Evolutionary conservation across 2,113 vertebrate species (phyloP).

Genomic region (Ibidorhyncha struthersii): DNA sequence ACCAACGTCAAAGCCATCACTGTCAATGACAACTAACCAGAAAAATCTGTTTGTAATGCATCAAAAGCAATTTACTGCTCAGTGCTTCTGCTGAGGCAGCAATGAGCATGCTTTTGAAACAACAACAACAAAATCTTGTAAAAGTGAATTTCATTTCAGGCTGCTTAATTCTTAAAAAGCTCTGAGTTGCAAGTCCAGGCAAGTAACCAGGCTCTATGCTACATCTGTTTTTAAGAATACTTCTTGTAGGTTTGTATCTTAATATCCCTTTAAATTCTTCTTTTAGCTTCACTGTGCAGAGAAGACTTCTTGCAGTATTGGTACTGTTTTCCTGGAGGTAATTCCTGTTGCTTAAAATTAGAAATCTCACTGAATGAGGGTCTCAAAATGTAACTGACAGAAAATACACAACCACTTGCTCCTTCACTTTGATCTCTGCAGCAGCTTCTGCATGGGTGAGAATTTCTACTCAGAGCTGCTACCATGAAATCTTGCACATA

Average conservation of each 20-base stretch:
- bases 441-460: not conserved
- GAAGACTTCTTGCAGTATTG: not conserved
- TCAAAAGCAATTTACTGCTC: constrained; percentile 55
- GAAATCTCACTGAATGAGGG: not conserved
- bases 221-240: not conserved
- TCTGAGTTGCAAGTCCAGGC: not conserved
- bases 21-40: constrained; percentile 26
- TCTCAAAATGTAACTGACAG: not conserved
- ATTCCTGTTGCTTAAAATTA: not conserved
- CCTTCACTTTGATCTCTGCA: not conserved
- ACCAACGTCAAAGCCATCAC: constrained; percentile 40
- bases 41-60: constrained; percentile 44
- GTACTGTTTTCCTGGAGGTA: not conserved
- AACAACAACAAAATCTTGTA: not conserved
- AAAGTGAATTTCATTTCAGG: not conserved
- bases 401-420: not conserved
- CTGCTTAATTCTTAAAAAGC: not conserved
- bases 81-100: constrained; percentile 38
- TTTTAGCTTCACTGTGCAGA: not conserved
- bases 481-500: not conserved
- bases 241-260: not conserved
- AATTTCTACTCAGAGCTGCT: not conserved
- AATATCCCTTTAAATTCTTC: not conserved
- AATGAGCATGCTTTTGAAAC: not conserved
- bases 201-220: not conserved